Conservation (phyloP, 1,140 invertebrate genomes). For the Physella acuta region DNA sequence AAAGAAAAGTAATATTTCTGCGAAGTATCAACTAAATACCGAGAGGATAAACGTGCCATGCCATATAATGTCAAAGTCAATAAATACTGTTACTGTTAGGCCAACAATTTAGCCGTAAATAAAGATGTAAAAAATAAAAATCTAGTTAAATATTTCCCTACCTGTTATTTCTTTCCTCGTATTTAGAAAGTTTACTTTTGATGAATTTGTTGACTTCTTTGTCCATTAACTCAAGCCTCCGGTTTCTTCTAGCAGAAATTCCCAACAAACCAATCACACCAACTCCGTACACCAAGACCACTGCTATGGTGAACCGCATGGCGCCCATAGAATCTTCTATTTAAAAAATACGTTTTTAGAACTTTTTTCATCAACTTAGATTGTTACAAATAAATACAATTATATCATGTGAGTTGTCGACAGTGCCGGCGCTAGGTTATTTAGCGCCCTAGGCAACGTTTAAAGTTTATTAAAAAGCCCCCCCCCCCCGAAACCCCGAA, state of each 20-base stretch:
- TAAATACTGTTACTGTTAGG: neutral
- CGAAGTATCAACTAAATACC: neutral
- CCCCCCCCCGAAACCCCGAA: no score
- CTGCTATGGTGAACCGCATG: slow-evolving; percentile 40
- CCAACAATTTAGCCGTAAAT: no score
- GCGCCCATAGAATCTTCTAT: slow-evolving; percentile 37
- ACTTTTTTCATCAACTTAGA: no score
- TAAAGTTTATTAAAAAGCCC: no score
- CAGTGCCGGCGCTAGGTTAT: no score
- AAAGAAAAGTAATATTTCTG: no score
- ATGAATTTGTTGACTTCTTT: slow-evolving; percentile 24
- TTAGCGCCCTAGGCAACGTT: no score
- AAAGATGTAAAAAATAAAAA: no score
- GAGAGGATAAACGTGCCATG: neutral
- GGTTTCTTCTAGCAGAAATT: slow-evolving; percentile 21
- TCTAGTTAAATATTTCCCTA: no score
- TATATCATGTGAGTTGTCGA: no score
- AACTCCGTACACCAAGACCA: slow-evolving; percentile 39
- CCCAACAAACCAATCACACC: slow-evolving; percentile 41
- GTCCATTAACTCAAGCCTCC: slow-evolving; percentile 14
- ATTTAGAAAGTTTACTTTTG: slow-evolving; percentile 3
- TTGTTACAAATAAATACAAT: no score
- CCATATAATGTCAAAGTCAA: neutral
- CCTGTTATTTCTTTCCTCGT: neutral
- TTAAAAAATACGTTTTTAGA: no score